Base-by-base conservation (phyloP, 2,797 vertebrate genomes). In the Hippocampus kuda region DNA sequence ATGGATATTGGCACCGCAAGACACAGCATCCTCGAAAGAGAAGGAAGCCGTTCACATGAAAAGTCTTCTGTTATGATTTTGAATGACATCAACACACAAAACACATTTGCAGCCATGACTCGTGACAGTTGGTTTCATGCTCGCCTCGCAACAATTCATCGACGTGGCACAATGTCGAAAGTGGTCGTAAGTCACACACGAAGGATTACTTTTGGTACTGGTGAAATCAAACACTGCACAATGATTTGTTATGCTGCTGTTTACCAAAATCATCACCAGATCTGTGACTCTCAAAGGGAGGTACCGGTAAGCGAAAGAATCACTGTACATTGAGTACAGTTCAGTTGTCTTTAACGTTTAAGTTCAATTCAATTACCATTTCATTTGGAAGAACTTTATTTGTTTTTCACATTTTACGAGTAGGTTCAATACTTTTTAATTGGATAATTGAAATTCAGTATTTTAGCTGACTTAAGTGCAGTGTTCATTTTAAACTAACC, bases 21-120 rank as follows among this genome's bases (percentile, higher is more conserved):
- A 86, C 86, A 81, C 83, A 75, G 72, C 78, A 81, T 84, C 61
- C 66, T 87, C 86, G 81, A 87, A 87, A 83, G 27, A 60, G 7
- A 68, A 53, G 75, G 71, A 57, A 70, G 27, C 7, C 69, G 72
- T 30, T 64, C 27, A 27, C 66, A 69, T 70, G 51, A 73, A 68
- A 72, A 3, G 12, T 71, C 27, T 74, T 4, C 16, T 18, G 30
- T 60, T 60, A 30, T 60, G 27, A 16, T 59, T 48, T 70, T 74
- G 63, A 60, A 78, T 78, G 70, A 78, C 11, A 75, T 69, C 60
- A 79, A 64, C 22, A 75, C 68, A 75, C 56, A 75, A 41, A 26
- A 22, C 8, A 81, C 63, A 70, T 41, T 63, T 63, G 22, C 20
- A 63, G 22, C 61, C 61, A 44, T 22, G 24, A 41, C 27, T 60